Evolutionary conservation across 2,888 invertebrate species (phyloP).

Genomic region (Eledona agricola): DNA sequence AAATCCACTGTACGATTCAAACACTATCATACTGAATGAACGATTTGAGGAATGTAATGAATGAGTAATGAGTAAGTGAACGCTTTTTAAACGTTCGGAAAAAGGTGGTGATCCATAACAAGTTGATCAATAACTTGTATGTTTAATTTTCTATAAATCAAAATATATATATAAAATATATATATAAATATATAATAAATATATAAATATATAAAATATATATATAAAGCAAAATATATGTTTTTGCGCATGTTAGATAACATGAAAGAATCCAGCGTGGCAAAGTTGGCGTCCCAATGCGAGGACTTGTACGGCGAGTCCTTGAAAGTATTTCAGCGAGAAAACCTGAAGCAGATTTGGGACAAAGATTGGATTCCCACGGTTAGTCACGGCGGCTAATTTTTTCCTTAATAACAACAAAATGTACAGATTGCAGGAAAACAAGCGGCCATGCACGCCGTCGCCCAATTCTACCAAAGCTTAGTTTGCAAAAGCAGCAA

Average conservation of each 20-base stretch:
- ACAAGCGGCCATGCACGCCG: constrained; percentile 86
- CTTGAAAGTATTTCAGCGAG: constrained; percentile 85
- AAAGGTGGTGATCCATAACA: no score
- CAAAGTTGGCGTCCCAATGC: constrained; percentile 90
- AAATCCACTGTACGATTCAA: no score
- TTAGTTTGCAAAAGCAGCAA: constrained; percentile 81
- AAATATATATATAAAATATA: no score
- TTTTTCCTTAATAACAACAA: constrained; percentile 12
- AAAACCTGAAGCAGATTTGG: constrained; percentile 83
- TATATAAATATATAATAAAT: no score
- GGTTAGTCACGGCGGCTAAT: constrained; percentile 62
- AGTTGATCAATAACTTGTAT: no score
- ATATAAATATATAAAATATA: no score
- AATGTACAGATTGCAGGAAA: constrained; percentile 77
- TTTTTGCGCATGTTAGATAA: constrained; percentile 69
- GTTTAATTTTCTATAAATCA: no score
- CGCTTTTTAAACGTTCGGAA: no score
- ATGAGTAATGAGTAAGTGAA: no score
- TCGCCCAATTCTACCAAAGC: constrained; percentile 91
- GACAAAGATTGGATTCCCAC: constrained; percentile 86
- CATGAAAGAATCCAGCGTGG: constrained; percentile 94
- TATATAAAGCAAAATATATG: constrained; percentile 1
- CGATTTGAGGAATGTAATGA: no score
- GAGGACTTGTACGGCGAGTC: constrained; percentile 95
- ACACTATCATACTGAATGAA: no score